These are phyloP conservation scores for Drosophila conformis DNA, from an alignment of 2,888 invertebrate species.

Conservation along the genomic window DNA sequence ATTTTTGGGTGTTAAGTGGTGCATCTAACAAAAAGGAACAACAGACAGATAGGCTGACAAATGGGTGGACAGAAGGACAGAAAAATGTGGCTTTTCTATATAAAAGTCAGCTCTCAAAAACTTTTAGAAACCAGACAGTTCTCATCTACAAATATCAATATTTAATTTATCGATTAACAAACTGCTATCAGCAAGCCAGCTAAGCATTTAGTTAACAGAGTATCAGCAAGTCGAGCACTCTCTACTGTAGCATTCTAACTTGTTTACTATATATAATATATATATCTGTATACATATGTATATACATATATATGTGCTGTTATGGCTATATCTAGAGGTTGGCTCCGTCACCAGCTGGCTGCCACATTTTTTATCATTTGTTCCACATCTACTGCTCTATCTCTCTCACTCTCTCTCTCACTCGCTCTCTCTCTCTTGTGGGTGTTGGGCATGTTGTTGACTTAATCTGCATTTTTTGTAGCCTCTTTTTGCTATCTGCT, in stretches of 20 bases:
- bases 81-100: background rate
- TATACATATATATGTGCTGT: conserved; percentile 14
- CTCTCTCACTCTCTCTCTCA: background rate
- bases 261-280: background rate
- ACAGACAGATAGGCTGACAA: background rate
- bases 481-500: conserved; percentile 22
- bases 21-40: background rate
- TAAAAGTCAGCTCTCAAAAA: background rate
- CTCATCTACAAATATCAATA: background rate
- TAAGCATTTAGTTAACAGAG: background rate
- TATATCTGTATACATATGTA: background rate
- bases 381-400: conserved; percentile 5
- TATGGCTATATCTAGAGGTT: conserved; percentile 21
- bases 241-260: background rate
- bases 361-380: conserved; percentile 55
- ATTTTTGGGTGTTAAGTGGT: background rate
- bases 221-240: background rate
- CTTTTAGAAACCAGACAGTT: background rate
- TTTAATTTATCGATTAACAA: background rate
- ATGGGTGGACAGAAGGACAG: background rate
- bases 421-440: conserved; percentile 9
- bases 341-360: conserved; percentile 38
- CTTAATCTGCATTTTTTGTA: conserved; percentile 73
- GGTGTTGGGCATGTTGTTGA: conserved; percentile 53
- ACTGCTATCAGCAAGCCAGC: background rate